A percentile compares a stretch with the other conserved stretches of the same genome.
Conservation (phyloP, 1,140 invertebrate species). For the Lethocerus indicus region DNA sequence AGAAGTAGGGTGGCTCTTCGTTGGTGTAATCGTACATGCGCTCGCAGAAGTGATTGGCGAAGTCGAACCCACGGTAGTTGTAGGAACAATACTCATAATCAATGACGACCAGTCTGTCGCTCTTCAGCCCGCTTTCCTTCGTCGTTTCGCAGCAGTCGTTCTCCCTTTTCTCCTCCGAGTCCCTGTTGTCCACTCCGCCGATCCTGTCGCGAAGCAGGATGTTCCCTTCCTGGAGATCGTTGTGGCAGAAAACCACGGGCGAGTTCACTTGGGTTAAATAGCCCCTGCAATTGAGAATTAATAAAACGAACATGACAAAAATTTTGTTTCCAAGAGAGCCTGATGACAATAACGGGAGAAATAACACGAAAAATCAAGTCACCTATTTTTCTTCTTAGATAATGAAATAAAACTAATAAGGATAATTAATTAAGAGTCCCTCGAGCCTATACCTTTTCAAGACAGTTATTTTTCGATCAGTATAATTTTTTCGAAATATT, state of each 20-base stretch:
- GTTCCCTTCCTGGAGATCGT: conserved; percentile 89
- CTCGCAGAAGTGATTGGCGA: conserved; percentile 91
- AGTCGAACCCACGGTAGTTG: conserved; percentile 82
- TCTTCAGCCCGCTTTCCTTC: neutral
- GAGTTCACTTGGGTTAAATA: conserved; percentile 31
- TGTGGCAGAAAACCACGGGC: conserved; percentile 90
- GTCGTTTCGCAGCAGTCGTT: neutral
- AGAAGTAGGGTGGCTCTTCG: conserved; percentile 59
- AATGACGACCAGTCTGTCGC: conserved; percentile 47
- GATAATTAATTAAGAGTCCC: no score
- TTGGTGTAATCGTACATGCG: conserved; percentile 84
- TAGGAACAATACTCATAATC: conserved; percentile 90
- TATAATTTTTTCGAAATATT: no score
- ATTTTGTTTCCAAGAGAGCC: neutral
- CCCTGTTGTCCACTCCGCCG: neutral
- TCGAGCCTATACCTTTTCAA: no score
- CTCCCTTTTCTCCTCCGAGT: neutral
- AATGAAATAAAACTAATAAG: no score
- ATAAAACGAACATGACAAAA: neutral
- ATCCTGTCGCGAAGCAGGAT: conserved; percentile 21
- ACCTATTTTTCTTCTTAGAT: no score
- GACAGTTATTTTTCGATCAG: no score
- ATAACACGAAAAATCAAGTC: no score
- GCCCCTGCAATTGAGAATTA: conserved; percentile 21
- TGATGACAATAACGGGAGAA: no score